Evolutionary conservation across 2,797 vertebrate species (phyloP).

Genomic region (Tympanoctomys barrerae): DNA sequence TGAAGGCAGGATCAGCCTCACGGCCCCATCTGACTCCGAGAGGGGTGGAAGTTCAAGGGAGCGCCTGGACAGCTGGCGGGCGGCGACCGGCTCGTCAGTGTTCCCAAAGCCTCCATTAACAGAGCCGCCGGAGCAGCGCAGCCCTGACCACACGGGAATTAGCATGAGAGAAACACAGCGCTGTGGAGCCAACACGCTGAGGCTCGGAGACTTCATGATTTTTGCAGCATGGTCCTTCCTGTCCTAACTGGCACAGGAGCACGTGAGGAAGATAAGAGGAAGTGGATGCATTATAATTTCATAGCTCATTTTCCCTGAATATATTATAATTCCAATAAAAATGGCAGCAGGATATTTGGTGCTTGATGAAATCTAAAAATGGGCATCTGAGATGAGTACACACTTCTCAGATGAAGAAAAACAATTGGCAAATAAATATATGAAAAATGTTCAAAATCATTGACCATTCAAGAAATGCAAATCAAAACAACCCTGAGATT

Average conservation of each 20-base stretch:
- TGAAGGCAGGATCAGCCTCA: background rate
- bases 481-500: background rate
- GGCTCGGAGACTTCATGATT: background rate
- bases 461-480: background rate
- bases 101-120: background rate
- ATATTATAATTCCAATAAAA: background rate
- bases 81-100: background rate
- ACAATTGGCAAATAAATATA: background rate
- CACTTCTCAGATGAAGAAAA: background rate
- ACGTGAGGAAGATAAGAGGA: background rate
- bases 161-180: background rate
- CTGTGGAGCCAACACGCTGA: background rate
- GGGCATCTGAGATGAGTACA: background rate
- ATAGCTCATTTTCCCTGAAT: background rate
- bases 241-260: background rate
- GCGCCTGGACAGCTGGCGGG: background rate
- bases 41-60: background rate
- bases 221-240: background rate
- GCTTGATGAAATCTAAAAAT: background rate
- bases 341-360: background rate
- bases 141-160: background rate
- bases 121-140: background rate
- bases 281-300: background rate
- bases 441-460: background rate
- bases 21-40: background rate